Evolutionary conservation across 2,797 vertebrate genomes (phyloP).

Genomic region (Eulemur albifrons): DNA sequence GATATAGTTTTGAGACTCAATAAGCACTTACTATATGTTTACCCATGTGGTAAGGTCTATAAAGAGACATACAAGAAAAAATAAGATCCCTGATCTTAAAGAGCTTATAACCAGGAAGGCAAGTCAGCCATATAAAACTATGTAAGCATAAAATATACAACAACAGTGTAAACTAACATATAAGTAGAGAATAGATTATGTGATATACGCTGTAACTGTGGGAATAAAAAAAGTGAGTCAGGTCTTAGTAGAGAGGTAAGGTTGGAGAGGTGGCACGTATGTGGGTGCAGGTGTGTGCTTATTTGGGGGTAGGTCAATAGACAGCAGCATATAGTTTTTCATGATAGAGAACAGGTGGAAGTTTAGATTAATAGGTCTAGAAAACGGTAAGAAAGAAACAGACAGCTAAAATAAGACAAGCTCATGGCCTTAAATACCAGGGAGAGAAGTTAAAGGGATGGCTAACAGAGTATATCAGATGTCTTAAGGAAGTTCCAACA

Average conservation of each 20-base stretch:
- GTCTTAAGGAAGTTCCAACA: background rate
- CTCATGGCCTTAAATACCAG: background rate
- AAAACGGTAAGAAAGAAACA: background rate
- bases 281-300: background rate
- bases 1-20: background rate
- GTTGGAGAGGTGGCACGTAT: background rate
- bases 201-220: background rate
- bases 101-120: background rate
- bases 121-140: background rate
- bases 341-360: background rate
- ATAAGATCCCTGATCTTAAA: background rate
- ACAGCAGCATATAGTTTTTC: background rate
- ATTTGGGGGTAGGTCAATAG: background rate
- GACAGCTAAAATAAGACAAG: background rate
- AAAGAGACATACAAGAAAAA: background rate
- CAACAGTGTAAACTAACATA: background rate
- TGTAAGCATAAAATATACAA: background rate
- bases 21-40: background rate
- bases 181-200: background rate
- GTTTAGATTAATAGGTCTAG: background rate
- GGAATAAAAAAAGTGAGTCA: background rate
- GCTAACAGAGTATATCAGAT: background rate
- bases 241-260: background rate
- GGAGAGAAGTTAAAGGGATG: background rate
- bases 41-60: background rate